A percentile compares a stretch with the other conserved stretches of the same genome.
Conservation (phyloP, 1,140 invertebrate species). For the Drosophila pachea region DNA sequence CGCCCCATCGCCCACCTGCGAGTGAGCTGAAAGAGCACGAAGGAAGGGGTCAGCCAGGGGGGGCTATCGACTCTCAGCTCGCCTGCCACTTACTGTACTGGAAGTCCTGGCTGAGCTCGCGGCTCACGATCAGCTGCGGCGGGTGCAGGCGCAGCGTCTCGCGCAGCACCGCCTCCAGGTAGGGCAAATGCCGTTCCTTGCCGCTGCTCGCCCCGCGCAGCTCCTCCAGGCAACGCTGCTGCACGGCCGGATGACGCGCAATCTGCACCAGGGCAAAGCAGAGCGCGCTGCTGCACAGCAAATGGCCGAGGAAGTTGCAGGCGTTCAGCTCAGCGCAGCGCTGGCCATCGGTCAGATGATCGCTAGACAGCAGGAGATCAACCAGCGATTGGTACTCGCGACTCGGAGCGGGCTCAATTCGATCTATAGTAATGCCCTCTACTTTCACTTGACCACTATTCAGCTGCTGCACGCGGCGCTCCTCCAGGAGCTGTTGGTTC, state of each 20-base stretch:
- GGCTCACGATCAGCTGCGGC: conserved; percentile 47
- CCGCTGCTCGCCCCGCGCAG: background rate
- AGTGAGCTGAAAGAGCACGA: conserved; percentile 34
- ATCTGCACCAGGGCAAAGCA: conserved; percentile 53
- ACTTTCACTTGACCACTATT: background rate
- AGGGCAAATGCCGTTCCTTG: conserved; percentile 23
- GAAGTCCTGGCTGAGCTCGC: conserved; percentile 46
- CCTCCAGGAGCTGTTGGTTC: conserved; percentile 34
- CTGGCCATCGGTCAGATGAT: conserved; percentile 21
- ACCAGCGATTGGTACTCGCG: conserved; percentile 33
- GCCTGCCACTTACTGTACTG: conserved; percentile 34
- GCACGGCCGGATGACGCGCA: conserved; percentile 53
- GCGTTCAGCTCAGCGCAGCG: conserved; percentile 49
- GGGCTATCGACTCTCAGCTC: background rate
- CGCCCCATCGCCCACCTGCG: conserved; percentile 34
- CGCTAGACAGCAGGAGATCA: conserved; percentile 25
- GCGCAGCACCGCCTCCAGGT: conserved; percentile 43
- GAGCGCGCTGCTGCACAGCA: conserved; percentile 48
- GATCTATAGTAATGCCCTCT: conserved; percentile 11
- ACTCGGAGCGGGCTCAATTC: background rate
- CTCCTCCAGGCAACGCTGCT: conserved; percentile 49
- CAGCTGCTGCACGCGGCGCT: background rate
- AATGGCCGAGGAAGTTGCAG: conserved; percentile 57
- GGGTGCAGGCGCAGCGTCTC: conserved; percentile 59
- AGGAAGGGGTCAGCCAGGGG: background rate